phyloP scores from a whole-genome alignment of 2,888 invertebrate genomes.

The Papilio protenor region DNA sequence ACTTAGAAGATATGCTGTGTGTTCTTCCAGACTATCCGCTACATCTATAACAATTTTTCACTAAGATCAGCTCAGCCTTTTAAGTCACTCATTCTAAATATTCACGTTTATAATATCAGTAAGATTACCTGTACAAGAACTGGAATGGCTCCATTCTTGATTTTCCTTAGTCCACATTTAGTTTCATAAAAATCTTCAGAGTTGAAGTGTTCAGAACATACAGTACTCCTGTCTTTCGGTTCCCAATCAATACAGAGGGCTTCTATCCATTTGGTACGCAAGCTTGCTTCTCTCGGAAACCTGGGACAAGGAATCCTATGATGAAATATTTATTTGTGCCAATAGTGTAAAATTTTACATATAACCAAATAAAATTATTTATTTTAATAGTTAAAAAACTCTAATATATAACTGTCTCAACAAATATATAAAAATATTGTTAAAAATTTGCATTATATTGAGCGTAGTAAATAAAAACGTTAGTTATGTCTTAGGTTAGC shows the following conservation, averaged over 20 bases:
- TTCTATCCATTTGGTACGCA: slow-evolving; percentile 64
- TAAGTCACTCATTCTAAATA: no score
- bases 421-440: background rate
- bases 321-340: no score
- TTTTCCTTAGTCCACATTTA: slow-evolving; percentile 63
- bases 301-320: slow-evolving; percentile 50
- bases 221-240: slow-evolving; percentile 63
- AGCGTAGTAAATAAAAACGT: background rate
- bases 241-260: slow-evolving; percentile 63
- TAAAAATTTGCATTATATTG: no score
- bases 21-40: no score
- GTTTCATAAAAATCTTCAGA: slow-evolving; percentile 68
- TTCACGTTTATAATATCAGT: no score
- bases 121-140: slow-evolving; percentile 53
- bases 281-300: slow-evolving; percentile 66
- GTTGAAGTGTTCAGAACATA: slow-evolving; percentile 72
- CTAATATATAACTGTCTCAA: background rate
- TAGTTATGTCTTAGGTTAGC: background rate
- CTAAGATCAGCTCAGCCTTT: no score
- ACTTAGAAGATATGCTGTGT: no score
- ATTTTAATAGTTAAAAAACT: no score
- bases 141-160: slow-evolving; percentile 67
- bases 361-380: background rate
- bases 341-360: no score
- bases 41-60: no score